Conservation (phyloP, 2,888 invertebrate species). For the Habroteleia sp. region DNA sequence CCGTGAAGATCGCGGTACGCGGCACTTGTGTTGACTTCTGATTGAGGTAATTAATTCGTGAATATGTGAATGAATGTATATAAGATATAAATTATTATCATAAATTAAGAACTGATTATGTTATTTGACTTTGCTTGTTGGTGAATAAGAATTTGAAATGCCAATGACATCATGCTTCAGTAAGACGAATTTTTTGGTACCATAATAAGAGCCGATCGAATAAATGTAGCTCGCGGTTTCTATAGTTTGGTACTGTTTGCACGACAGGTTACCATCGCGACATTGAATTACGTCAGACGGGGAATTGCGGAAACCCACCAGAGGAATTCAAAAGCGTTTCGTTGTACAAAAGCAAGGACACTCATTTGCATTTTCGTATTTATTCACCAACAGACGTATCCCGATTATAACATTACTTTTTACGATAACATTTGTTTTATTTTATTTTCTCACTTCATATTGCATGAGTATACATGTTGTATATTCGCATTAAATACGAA, state of each 20-base stretch:
- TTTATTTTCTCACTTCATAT: neutral
- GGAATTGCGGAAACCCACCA: slow-evolving; percentile 49
- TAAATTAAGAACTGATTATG: slow-evolving; percentile 31
- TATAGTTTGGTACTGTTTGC: slow-evolving; percentile 57
- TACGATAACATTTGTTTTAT: neutral
- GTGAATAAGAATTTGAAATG: slow-evolving; percentile 20
- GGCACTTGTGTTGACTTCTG: slow-evolving; percentile 44
- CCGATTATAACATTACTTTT: too few species aligned
- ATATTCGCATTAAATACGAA: too few species aligned
- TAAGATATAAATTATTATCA: slow-evolving; percentile 39
- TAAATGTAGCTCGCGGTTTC: slow-evolving; percentile 25
- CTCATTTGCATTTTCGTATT: slow-evolving; percentile 8
- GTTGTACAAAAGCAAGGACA: slow-evolving; percentile 11
- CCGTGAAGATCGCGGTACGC: slow-evolving; percentile 29
- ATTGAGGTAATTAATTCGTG: slow-evolving; percentile 45
- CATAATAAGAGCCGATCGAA: slow-evolving; percentile 22
- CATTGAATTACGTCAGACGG: slow-evolving; percentile 52
- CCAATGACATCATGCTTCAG: slow-evolving; percentile 31
- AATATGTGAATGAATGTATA: slow-evolving; percentile 15
- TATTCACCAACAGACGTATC: neutral
- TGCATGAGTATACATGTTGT: too few species aligned
- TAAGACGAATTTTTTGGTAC: slow-evolving; percentile 25
- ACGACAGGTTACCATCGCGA: slow-evolving; percentile 59
- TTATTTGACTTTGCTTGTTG: slow-evolving; percentile 21
- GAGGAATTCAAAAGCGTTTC: slow-evolving; percentile 36